Conservation (phyloP, 2,888 invertebrate genomes). For the Pollenia labialis region DNA sequence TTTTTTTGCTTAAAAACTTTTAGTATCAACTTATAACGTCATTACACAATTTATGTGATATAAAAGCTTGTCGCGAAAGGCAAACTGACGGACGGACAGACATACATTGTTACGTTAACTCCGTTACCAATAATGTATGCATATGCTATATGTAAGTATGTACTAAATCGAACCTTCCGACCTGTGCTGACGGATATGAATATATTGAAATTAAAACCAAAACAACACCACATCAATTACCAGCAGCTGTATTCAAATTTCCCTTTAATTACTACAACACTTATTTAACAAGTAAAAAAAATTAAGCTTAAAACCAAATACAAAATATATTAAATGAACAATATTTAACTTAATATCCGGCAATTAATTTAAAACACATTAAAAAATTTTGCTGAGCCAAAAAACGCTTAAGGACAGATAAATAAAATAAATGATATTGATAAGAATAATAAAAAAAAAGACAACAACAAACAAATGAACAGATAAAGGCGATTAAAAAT, state of each 20-base stretch:
- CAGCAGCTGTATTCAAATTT: neutral
- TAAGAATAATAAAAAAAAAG: conserved; percentile 16
- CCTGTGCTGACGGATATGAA: no score
- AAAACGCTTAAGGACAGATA: conserved; percentile 40
- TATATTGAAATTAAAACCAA: neutral
- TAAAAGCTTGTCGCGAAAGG: no score
- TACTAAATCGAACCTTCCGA: no score
- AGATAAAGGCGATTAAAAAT: neutral
- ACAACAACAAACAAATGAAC: neutral
- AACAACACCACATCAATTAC: conserved; percentile 23
- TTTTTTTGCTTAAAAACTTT: no score
- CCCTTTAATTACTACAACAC: neutral
- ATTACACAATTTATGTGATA: no score
- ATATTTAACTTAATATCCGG: conserved; percentile 69
- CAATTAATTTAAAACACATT: conserved; percentile 68
- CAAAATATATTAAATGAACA: conserved; percentile 42
- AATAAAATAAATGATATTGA: conserved; percentile 40
- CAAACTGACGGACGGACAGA: no score
- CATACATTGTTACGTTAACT: no score
- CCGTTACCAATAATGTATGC: no score
- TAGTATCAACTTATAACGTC: no score
- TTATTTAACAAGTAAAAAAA: neutral
- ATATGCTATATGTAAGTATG: no score
- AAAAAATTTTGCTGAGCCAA: conserved; percentile 33
- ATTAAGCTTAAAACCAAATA: neutral